A percentile compares a stretch with the other conserved stretches of the same genome.
These are phyloP conservation scores for Tanytarsus gracilentus DNA, from an alignment of 2,888 invertebrate species.

Conservation along the genomic window DNA sequence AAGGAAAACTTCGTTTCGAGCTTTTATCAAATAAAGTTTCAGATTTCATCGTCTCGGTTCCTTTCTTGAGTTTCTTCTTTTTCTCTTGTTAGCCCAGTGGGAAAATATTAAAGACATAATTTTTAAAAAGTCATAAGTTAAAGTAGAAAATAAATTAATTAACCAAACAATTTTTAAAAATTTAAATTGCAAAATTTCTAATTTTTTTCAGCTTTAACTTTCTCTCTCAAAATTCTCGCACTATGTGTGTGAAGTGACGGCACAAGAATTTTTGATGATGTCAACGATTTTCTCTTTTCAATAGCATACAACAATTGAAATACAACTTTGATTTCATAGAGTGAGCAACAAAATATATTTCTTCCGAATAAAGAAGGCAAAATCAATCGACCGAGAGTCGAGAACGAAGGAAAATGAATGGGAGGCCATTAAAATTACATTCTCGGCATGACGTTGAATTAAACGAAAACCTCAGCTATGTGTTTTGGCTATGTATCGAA, in stretches of 20 bases:
- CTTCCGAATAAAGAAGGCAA: no score
- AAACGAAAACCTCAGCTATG: not conserved
- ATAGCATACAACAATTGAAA: no score
- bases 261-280: conserved; percentile 8
- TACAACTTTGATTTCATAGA: no score
- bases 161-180: no score
- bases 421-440: conserved; percentile 17
- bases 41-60: conserved; percentile 24
- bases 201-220: no score
- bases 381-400: conserved; percentile 7
- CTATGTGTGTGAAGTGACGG: not conserved
- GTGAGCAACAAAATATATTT: no score
- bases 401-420: not conserved
- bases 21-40: conserved; percentile 26
- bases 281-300: not conserved
- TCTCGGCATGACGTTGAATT: not conserved
- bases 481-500: conserved; percentile 9
- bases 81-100: no score
- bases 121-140: no score
- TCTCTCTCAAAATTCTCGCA: not conserved
- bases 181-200: no score
- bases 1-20: conserved; percentile 7
- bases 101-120: no score
- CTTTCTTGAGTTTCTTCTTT: not conserved
- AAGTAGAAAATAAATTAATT: no score